A percentile compares a stretch with the other conserved stretches of the same genome.
These are phyloP conservation scores for Sinopyrophorus schimmeli DNA, from an alignment of 2,888 invertebrate genomes.

Conservation along the genomic window DNA sequence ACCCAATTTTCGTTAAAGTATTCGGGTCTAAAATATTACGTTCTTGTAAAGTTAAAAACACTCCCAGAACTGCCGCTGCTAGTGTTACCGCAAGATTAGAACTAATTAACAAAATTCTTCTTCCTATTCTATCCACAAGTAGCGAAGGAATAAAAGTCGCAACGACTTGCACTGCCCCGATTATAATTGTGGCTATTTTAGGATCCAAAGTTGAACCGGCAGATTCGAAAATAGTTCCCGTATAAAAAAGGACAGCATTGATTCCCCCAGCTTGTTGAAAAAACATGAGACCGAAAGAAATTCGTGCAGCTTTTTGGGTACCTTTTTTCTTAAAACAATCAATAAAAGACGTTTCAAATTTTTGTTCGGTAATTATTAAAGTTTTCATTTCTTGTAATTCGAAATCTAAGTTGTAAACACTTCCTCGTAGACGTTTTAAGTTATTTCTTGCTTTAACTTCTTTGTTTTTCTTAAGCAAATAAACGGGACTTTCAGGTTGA, in stretches of 20 bases:
- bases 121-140: conserved; percentile 79
- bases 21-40: conserved; percentile 45
- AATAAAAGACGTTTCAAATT: conserved; percentile 60
- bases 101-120: conserved; percentile 72
- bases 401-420: conserved; percentile 64
- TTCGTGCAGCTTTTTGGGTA: conserved; percentile 66
- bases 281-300: conserved; percentile 80
- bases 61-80: conserved; percentile 68
- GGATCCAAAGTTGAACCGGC: conserved; percentile 64
- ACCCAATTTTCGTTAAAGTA: conserved; percentile 62
- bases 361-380: conserved; percentile 54
- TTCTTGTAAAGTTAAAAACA: conserved; percentile 64
- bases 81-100: conserved; percentile 74
- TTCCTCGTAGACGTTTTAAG: conserved; percentile 72
- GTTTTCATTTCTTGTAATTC: conserved; percentile 66
- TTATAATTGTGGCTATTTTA: conserved; percentile 69
- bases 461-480: conserved; percentile 66
- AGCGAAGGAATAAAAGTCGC: conserved; percentile 75
- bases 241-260: conserved; percentile 82
- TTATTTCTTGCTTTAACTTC: conserved; percentile 70
- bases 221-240: conserved; percentile 70
- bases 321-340: conserved; percentile 63
- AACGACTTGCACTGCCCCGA: conserved; percentile 79
- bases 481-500: conserved; percentile 87
- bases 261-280: conserved; percentile 87